Conservation (phyloP, 2,888 invertebrate genomes). For the Meteorus colon region DNA sequence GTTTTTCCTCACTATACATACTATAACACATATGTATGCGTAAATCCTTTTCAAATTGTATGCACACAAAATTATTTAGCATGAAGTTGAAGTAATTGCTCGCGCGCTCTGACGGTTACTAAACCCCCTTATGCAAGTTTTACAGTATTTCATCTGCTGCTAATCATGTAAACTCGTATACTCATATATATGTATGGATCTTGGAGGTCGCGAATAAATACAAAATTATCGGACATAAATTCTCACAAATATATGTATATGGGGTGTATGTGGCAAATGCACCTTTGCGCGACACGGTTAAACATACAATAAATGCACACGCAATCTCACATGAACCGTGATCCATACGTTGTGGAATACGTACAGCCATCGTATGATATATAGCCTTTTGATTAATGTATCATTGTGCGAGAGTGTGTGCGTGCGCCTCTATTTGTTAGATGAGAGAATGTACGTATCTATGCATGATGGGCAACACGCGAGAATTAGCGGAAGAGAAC, state of each 20-base stretch:
- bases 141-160: conserved; percentile 43
- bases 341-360: neutral
- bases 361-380: neutral
- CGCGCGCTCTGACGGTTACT: conserved; percentile 53
- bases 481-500: conserved; percentile 15
- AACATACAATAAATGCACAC: conserved; percentile 52
- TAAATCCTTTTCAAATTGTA: neutral
- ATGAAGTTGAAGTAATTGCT: conserved; percentile 59
- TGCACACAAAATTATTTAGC: neutral
- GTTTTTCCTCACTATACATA: neutral
- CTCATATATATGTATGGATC: conserved; percentile 9
- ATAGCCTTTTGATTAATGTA: conserved; percentile 31
- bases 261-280: conserved; percentile 31
- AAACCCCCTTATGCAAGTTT: conserved; percentile 48
- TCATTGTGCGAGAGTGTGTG: neutral
- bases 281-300: conserved; percentile 54
- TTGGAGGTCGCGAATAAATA: conserved; percentile 59
- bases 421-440: too few species aligned
- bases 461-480: neutral
- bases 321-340: conserved; percentile 43
- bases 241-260: conserved; percentile 54
- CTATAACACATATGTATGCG: neutral
- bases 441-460: neutral
- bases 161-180: conserved; percentile 60
- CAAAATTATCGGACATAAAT: conserved; percentile 63